phyloP scores from a whole-genome alignment of 2,888 invertebrate genomes.

The Erynnis tages region DNA sequence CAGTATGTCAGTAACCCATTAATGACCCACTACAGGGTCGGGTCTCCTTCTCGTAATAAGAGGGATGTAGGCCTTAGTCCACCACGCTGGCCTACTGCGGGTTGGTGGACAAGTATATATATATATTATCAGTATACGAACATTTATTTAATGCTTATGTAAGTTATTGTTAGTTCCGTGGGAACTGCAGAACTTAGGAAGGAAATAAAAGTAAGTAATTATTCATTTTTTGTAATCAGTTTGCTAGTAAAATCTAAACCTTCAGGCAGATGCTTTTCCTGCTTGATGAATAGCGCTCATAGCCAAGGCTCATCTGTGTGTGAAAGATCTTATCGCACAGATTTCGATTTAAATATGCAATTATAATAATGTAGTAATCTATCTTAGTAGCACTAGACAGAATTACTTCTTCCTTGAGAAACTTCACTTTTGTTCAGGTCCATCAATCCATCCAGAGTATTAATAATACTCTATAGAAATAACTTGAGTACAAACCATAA shows the following conservation, averaged over 20 bases:
- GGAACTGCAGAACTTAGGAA: constrained; percentile 9
- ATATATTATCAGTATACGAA: neutral
- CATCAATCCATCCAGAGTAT: too few relatives aligned
- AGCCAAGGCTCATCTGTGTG: constrained; percentile 2
- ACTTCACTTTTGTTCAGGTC: neutral
- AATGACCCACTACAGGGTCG: too few relatives aligned
- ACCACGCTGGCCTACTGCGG: too few relatives aligned
- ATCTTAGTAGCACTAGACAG: neutral
- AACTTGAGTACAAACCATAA: too few relatives aligned
- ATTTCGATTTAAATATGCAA: constrained; percentile 7
- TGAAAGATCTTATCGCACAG: constrained; percentile 3
- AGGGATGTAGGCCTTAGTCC: too few relatives aligned
- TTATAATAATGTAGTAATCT: neutral
- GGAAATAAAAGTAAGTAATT: constrained; percentile 15
- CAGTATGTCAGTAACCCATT: too few relatives aligned
- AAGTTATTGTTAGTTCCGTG: constrained; percentile 11
- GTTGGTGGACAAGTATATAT: too few relatives aligned
- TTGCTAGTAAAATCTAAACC: neutral
- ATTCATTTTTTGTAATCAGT: constrained; percentile 7
- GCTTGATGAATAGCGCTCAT: neutral
- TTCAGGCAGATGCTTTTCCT: constrained; percentile 6
- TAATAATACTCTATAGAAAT: too few relatives aligned
- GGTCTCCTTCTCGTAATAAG: too few relatives aligned
- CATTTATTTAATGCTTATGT: neutral
- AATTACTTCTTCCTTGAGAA: neutral